phyloP scores from a whole-genome alignment of 1,140 invertebrate genomes.

The Holcopasites calliopsidis region DNA sequence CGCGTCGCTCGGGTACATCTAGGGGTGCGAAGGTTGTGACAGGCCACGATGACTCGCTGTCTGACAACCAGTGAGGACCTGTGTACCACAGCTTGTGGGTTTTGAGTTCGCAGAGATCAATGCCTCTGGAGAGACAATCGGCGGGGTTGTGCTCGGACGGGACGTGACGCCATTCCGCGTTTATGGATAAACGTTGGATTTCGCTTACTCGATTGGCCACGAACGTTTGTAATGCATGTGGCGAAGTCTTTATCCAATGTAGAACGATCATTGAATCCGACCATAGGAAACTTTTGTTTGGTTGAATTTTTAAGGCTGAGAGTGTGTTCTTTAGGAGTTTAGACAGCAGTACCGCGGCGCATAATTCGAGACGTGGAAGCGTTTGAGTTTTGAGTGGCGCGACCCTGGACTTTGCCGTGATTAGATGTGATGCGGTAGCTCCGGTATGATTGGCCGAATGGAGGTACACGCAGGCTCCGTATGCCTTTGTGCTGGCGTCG shows the following conservation, averaged over 20 bases:
- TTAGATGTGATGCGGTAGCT: background rate
- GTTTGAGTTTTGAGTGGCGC: background rate
- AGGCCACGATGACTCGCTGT: too few species aligned
- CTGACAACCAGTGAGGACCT: too few species aligned
- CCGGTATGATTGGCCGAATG: background rate
- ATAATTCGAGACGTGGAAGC: constrained; percentile 1
- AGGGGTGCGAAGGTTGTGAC: too few species aligned
- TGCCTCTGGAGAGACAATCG: constrained; percentile 38
- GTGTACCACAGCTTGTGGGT: too few species aligned
- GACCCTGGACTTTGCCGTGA: background rate
- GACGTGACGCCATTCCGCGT: background rate
- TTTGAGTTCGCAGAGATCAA: too few species aligned
- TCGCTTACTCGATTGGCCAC: constrained; percentile 1
- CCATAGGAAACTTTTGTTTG: too few species aligned
- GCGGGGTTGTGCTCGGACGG: background rate
- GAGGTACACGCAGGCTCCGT: constrained; percentile 7
- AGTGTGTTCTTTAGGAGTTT: background rate
- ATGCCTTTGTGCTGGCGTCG: constrained; percentile 33
- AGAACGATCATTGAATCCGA: background rate
- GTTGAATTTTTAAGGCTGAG: background rate
- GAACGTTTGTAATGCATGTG: background rate
- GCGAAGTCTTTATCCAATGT: background rate
- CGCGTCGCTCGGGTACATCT: too few species aligned
- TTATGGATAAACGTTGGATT: background rate
- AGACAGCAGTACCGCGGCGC: background rate